A percentile compares a stretch with the other conserved stretches of the same genome.
These are phyloP conservation scores for Muscicapa adusta DNA, from an alignment of 2,113 vertebrate genomes.

Conservation along the genomic window DNA sequence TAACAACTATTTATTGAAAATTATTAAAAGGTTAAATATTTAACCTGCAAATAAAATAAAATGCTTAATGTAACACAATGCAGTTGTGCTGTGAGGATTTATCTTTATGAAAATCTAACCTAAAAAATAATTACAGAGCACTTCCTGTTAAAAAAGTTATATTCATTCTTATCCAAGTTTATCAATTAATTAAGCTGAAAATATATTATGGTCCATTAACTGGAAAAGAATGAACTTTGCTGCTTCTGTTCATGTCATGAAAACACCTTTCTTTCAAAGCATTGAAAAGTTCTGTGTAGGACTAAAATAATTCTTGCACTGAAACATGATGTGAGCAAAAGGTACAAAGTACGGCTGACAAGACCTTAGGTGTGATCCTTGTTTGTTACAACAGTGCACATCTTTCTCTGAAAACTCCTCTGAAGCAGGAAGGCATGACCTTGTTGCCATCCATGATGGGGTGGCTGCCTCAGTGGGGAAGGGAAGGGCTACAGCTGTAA, in stretches of 20 bases:
- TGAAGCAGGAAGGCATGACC: neutral
- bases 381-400: neutral
- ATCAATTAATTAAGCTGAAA: neutral
- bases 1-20: neutral
- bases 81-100: neutral
- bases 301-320: neutral
- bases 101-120: neutral
- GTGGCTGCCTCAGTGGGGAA: accelerated
- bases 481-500: neutral
- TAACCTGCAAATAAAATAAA: neutral
- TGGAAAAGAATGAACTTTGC: neutral
- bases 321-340: neutral
- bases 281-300: neutral
- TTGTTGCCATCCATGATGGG: accelerated
- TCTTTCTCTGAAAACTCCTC: neutral
- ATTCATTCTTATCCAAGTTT: neutral
- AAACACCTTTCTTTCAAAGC: neutral
- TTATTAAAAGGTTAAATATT: neutral
- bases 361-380: neutral
- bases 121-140: neutral
- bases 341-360: accelerated
- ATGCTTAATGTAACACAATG: neutral
- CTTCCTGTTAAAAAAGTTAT: neutral
- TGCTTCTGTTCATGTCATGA: neutral
- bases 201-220: neutral